Percentiles rank a stretch among this genome's conserved stretches.
phyloP scores from a whole-genome alignment of 2,113 vertebrate species.

The Labrus mixtus region DNA sequence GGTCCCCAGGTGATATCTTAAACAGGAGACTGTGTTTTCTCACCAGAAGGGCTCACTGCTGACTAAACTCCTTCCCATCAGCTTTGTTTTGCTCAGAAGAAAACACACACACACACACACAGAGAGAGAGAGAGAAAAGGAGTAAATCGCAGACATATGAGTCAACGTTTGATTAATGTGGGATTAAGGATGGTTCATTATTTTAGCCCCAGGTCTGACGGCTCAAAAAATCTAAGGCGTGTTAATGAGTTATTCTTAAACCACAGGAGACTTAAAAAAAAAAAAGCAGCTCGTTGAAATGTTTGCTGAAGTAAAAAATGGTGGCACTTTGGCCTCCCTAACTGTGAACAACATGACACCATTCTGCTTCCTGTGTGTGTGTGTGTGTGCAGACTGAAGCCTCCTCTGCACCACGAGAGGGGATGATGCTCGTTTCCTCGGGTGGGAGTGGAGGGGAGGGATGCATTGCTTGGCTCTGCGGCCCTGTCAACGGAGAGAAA shows the following conservation, averaged over 20 bases:
- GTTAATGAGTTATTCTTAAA: neutral
- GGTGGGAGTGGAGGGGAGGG: conserved; percentile 28
- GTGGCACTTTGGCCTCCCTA: neutral
- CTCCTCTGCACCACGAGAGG: conserved; percentile 60
- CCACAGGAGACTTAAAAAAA: neutral
- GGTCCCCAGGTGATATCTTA: conserved; percentile 31
- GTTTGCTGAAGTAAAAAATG: too few species aligned
- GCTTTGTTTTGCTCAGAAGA: neutral
- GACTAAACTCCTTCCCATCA: neutral
- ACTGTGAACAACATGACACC: conserved; percentile 31
- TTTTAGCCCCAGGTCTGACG: neutral
- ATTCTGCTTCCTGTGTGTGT: conserved; percentile 13
- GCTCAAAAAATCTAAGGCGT: neutral
- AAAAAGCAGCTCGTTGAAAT: too few species aligned
- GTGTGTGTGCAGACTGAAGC: conserved; percentile 35
- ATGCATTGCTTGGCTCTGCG: conserved; percentile 24
- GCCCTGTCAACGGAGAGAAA: conserved; percentile 7
- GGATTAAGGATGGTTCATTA: conserved; percentile 1
- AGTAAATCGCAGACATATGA: neutral
- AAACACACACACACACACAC: too few species aligned
- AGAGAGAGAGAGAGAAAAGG: too few species aligned
- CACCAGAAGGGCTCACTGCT: neutral
- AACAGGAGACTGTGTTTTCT: conserved; percentile 3
- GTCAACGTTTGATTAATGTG: conserved; percentile 8
- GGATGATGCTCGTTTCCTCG: conserved; percentile 30